Evolutionary conservation across 2,888 invertebrate genomes (phyloP), one percentile per base, ranked within the genome.

Genomic region (Galeruca laticollis): DNA sequence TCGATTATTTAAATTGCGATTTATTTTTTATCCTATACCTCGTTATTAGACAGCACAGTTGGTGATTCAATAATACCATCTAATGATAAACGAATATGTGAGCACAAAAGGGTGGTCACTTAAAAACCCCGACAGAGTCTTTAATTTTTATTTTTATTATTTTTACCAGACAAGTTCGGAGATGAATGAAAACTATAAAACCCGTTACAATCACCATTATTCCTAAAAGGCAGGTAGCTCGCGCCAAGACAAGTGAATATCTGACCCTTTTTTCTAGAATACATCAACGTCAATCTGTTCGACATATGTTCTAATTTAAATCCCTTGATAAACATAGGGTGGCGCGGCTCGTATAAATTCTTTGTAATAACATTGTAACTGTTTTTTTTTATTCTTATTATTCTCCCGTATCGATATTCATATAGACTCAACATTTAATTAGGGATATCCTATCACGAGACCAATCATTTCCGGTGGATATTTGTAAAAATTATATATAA

Each of bases 181-280:
- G 75, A 78, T 81, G 80, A 81, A 81, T 80, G 80, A 78, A 78
- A 79, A 79, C 80, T 78, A 79, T 80, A 74, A 78, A 78, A 77
- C 76, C 80, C 81, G 81, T 81, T 81, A 81, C 78, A 72, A 78
- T 80, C 76, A 74, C 78, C 68, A 80, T 79, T 80, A 79, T 78
- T 79, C 75, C 75, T 77, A 77, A 76, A 73, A 68, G 77, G 73
- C 81, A 81, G 81, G 81, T 81, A 81, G 78, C 75, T 71, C 78
- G 78, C 76, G 76, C 77, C 77, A 74, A 69, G 70, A 71, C 72
- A 74, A 73, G 72, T 71, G 73, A 71, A 68, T 64, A 59, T 69
- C 51, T 59, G 67, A 63, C 64, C 71, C 60, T 65, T 68, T 71
- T 71, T 71, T 64, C 40, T 37, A 37, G 56, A 66, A 67, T 54